Evolutionary conservation across 2,797 vertebrate genomes (phyloP).

Genomic region (Mus caroli): DNA sequence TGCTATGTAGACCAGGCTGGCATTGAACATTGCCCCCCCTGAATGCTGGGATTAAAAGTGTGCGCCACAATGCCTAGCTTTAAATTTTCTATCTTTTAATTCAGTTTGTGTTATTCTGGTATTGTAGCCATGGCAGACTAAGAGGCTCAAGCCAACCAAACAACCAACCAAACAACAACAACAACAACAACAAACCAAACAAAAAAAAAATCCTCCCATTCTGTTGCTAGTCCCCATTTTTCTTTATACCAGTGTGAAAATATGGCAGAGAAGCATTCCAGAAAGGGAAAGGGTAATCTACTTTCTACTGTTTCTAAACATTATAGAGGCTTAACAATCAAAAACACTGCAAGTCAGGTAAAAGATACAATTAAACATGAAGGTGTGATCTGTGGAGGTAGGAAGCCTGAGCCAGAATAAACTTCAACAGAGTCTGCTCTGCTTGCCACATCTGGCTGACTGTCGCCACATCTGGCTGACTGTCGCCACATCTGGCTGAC

Average conservation of each 20-base stretch:
- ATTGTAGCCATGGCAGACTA: neutral
- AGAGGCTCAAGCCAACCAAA: neutral
- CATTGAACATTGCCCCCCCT: neutral
- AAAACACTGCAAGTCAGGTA: constrained; percentile 62
- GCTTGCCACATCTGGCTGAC: neutral
- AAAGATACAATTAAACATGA: constrained; percentile 55
- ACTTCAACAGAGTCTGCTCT: neutral
- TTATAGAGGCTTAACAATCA: constrained; percentile 54
- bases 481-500: constrained; percentile 7
- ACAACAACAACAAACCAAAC: neutral
- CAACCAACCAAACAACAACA: neutral
- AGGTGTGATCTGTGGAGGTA: constrained; percentile 14
- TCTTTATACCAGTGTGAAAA: constrained; percentile 43
- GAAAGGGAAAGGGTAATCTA: neutral
- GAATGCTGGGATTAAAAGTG: neutral
- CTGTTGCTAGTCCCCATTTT: constrained; percentile 33
- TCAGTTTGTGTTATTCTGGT: neutral
- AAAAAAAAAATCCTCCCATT: neutral
- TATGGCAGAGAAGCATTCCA: neutral
- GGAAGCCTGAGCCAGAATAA: constrained; percentile 49
- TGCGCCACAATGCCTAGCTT: neutral
- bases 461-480: neutral
- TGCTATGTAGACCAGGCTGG: neutral
- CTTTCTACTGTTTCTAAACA: constrained; percentile 57
- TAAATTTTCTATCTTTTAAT: neutral